Evolutionary conservation across 2,113 vertebrate species (phyloP), one percentile per base, ranked within the genome.

Genomic region (Silurus glanis): DNA sequence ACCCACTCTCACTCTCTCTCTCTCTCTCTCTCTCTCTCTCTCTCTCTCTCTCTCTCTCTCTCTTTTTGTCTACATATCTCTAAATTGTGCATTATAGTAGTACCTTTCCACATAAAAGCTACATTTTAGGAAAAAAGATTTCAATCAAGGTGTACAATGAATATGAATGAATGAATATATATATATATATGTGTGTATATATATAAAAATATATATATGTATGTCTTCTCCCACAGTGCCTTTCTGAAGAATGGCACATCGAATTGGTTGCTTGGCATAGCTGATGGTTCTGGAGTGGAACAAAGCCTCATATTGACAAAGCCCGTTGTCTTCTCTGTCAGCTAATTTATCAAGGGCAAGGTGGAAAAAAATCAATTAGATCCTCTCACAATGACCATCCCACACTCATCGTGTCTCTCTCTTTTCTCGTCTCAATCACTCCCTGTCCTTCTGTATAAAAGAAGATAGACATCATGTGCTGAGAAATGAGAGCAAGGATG

Each of bases 291-390:
- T 75, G 66, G 45, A 81, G 78, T 62, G 71, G 76, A 76, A 76
- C 84, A 85, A 16, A 45, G 83, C 82, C 90, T 86, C 87, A 86
- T 87, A 80, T 87, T 89, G 90, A 88, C 88, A 89, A 86, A 89
- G 87, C 88, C 82, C 85, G 86, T 78, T 88, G 87, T 88, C 89
- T 91, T 84, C 81, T 28, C 89, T 85, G 90, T 85, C 87, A 92
- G 88, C 84, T 74, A 89, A 91, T 89, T 89, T 75, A 86, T 84
- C 64, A 74, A 85, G 82, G 56, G 69, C 80, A 80, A 76, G 76
- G 88, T 86, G 86, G 87, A 86, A 87, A 84, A 8, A 86, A 90
- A 91, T 91, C 89, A 85, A 90, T 91, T 86, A 84, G 81, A 59
- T 84, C 66, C 25, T 47, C 88, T 87, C 71, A 74, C 88, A 88